Evolutionary conservation across 2,113 vertebrate genomes (phyloP), one percentile per base, ranked within the genome.

Genomic region (Strix uralensis): DNA sequence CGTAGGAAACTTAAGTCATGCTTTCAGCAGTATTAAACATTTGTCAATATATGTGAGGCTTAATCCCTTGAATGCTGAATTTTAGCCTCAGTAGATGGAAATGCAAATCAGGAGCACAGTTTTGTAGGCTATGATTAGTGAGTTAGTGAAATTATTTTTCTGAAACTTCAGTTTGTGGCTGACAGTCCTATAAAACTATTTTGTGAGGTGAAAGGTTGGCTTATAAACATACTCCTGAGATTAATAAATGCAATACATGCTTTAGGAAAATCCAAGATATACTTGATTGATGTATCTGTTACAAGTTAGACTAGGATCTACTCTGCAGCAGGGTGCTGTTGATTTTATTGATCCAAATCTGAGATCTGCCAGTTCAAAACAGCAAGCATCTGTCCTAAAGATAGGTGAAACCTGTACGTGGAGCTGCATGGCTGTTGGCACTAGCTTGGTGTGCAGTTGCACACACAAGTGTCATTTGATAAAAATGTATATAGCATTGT

Each of bases 401-500:
- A 4, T 0, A 20, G 49, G 29, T 73, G 36, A 42, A 57, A 23
- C 29, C 25, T 55, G 21, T 4, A 40, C 47, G 16, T 54, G 46
- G 38, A 70, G 65, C 72, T n/a, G 32, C 2, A 10, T 29, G 61
- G 9, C 36, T 32, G 58, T 7, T 19, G 27, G 32, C 16, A 5
- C 26, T 7, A 13, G 16, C 13, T 19, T 23, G n/a, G 18, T 46
- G 34, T 62, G 49, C 55, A n/a, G 3, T 4, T 25, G 51, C 26
- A 36, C 18, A 13, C 6, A 9, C 7, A 42, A 27, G 32, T 44
- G 21, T 10, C 21, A 2, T 21, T 16, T 32, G 15, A 27, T 73
- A 18, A 30, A 40, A 57, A 27, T 0, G 4, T 23, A 2, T 3
- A 2, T 6, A 15, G 42, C 5, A 1, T 19, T 23, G 17, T 36